A percentile compares a stretch with the other conserved stretches of the same genome.
Conservation (phyloP, 2,797 vertebrate species). For the Phylloscopus collybita region DNA sequence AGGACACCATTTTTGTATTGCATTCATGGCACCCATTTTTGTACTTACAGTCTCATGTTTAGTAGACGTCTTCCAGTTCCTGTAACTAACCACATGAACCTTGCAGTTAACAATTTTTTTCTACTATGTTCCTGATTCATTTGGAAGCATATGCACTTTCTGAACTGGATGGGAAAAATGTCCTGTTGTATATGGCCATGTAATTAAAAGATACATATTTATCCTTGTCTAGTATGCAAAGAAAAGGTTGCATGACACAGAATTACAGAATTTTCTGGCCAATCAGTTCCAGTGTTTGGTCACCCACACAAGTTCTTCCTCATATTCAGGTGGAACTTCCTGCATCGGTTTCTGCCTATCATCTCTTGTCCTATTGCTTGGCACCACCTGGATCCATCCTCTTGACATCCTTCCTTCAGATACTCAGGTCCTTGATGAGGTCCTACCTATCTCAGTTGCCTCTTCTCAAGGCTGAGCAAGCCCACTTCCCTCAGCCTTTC, state of each 20-base stretch:
- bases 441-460: not conserved
- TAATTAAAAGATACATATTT: not conserved
- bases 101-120: not conserved
- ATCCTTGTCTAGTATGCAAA: not conserved
- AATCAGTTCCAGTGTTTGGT: not conserved
- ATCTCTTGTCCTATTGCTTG: not conserved
- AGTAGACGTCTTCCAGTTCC: not conserved
- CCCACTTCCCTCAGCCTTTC: not conserved
- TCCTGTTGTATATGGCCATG: not conserved
- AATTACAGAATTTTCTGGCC: not conserved
- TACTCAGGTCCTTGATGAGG: not conserved
- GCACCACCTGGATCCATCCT: not conserved
- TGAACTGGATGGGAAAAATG: not conserved
- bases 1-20: not conserved
- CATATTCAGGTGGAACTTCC: not conserved
- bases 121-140: rapidly evolving
- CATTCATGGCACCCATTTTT: not conserved
- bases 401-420: not conserved
- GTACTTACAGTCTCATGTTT: not conserved
- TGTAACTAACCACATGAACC: not conserved
- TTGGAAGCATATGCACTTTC: not conserved
- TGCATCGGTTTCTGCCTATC: not conserved
- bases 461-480: not conserved
- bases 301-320: not conserved
- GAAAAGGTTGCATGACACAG: not conserved